Evolutionary conservation across 2,113 vertebrate genomes (phyloP), one percentile per base, ranked within the genome.

Genomic region (Anoura caudifer): DNA sequence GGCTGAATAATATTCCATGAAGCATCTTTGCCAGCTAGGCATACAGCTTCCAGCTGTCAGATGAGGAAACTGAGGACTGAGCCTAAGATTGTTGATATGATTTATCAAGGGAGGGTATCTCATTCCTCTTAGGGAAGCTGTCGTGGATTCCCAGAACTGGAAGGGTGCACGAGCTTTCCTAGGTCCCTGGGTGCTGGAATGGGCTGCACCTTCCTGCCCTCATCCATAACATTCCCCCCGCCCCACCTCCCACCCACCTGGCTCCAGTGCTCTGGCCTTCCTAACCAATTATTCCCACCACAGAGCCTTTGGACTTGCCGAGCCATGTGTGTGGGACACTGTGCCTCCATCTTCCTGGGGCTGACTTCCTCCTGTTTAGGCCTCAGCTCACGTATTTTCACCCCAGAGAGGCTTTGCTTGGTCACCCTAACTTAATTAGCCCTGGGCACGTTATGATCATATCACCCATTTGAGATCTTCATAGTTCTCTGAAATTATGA

Each of bases 81-180:
- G 47, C 31, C 19, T n/a, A 7, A 83, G 50, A 20, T 16, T 2
- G 1, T 50, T 20, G 45, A 36, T 16, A 14, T 28, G 10, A 7
- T 73, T 83, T 54, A 54, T 91, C 17, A 36, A 41, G 7, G n/a
- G 76, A 72, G 13, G 54, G 79, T 41, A 54, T 2, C 41, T 54
- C 45, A 3, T n/a, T 36, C 38, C 54, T n/a, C 4, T 26, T 15
- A 41, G 19, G 31, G 22, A 45, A 1, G 4, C 45, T 0, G 0
- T n/a, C 16, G 4, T 9, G 59, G 56, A 67, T 33, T 67, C 33
- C 50, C 38, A 26, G 67, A 20, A 38, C 14, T 8, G 10, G 47
- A 20, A 67, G 67, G 19, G 28, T 28, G 0, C 22, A 0, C 0
- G 11, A 28, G 70, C 11, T 38, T 59, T 17, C 19, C 45, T 15